These are phyloP conservation scores for Montipora capitata DNA, from an alignment of 92 coral and sea anemone genomes.

Conservation along the genomic window DNA sequence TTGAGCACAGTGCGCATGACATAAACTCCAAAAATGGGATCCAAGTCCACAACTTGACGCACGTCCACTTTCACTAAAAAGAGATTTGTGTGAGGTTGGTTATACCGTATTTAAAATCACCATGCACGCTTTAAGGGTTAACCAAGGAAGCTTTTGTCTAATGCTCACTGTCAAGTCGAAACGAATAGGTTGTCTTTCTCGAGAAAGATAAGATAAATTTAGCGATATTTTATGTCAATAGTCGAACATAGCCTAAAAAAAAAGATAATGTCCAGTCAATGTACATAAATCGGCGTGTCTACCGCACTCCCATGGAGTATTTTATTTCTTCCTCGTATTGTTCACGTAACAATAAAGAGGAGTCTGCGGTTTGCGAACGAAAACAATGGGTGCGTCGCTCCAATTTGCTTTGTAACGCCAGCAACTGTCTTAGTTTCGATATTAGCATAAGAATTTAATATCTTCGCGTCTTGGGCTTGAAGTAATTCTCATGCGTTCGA, in stretches of 20 bases:
- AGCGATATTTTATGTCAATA: too few species aligned
- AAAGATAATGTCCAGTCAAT: not conserved
- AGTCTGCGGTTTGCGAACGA: slow-evolving; percentile 40
- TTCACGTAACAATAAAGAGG: slow-evolving; percentile 19
- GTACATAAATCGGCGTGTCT: not conserved
- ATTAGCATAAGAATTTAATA: slow-evolving; percentile 45
- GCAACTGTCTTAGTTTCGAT: not conserved
- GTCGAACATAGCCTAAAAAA: too few species aligned
- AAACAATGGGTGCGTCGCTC: slow-evolving; percentile 11
- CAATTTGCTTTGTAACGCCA: not conserved
- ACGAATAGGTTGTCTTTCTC: not conserved
- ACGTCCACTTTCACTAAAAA: too few species aligned
- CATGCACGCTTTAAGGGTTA: not conserved
- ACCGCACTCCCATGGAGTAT: not conserved
- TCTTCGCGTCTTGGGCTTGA: not conserved
- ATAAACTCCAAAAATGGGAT: too few species aligned
- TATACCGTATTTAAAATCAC: not conserved
- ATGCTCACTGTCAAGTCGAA: not conserved
- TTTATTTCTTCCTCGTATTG: not conserved
- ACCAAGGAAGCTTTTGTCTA: not conserved
- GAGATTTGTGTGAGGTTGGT: too few species aligned
- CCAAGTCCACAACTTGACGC: too few species aligned
- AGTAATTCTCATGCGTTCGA: slow-evolving; percentile 10
- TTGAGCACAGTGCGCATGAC: too few species aligned
- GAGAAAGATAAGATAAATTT: too few species aligned